Conservation (phyloP, 2,113 vertebrate species). For the Dromiciops gliroides region DNA sequence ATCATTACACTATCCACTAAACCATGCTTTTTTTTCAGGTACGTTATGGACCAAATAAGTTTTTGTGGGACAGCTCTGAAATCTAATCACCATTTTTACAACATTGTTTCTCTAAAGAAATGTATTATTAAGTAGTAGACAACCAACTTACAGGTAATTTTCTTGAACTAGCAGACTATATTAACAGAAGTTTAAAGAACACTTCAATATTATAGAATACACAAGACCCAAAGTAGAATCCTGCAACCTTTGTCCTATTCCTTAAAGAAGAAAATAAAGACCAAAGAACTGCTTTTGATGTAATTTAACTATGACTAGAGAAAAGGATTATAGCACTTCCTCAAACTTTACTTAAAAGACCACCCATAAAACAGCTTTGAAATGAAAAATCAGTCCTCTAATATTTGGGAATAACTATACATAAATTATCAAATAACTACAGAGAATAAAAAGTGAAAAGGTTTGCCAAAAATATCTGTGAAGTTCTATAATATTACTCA, state of each 20-base stretch:
- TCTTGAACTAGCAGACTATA: not conserved
- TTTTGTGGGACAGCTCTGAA: not conserved
- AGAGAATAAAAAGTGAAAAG: constrained; percentile 32
- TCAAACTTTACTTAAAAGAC: not conserved
- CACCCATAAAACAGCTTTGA: not conserved
- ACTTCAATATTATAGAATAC: constrained; percentile 30
- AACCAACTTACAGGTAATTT: not conserved
- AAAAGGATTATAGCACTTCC: not conserved
- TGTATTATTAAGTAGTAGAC: not conserved
- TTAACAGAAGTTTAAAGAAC: not conserved
- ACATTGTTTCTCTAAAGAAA: not conserved
- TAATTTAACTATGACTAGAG: not conserved
- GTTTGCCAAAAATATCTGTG: not conserved
- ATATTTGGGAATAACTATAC: not conserved
- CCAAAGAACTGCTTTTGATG: not conserved
- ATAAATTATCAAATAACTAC: not conserved
- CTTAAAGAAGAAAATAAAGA: not conserved
- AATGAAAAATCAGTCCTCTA: not conserved
- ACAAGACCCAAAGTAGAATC: not conserved
- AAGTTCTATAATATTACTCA: constrained; percentile 23
- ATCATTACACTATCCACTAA: too few species aligned
- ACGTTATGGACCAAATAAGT: not conserved
- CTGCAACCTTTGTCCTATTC: not conserved
- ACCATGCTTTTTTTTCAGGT: not conserved
- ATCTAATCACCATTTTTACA: not conserved